Evolutionary conservation across 1,140 invertebrate species (phyloP).

Genomic region (Frieseomelitta varia): DNA sequence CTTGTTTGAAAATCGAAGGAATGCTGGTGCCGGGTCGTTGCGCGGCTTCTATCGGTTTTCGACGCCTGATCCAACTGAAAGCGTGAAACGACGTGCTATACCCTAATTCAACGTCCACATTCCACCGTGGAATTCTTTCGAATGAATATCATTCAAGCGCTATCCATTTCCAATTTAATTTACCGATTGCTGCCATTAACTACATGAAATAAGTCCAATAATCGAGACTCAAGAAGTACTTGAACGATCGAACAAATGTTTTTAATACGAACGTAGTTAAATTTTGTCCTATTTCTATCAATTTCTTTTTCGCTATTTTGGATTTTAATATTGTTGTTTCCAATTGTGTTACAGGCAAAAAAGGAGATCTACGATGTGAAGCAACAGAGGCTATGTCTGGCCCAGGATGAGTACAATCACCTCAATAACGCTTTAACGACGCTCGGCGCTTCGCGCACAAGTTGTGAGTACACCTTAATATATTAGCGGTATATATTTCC

Average conservation of each 20-base stretch:
- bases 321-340: background rate
- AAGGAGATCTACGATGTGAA: conserved; percentile 98
- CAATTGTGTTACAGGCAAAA: conserved; percentile 90
- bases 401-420: conserved; percentile 98
- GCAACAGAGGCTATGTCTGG: conserved; percentile 94
- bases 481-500: conserved; percentile 8
- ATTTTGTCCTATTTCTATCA: background rate
- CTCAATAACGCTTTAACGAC: conserved; percentile 93
- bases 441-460: conserved; percentile 91
- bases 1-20: conserved; percentile 9
- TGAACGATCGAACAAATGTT: background rate
- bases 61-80: conserved; percentile 4
- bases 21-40: background rate
- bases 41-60: background rate
- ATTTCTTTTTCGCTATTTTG: background rate
- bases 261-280: background rate
- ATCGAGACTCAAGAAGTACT: background rate
- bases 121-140: background rate
- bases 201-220: background rate
- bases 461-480: conserved; percentile 86
- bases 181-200: background rate
- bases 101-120: background rate
- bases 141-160: no score
- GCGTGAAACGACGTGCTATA: background rate
- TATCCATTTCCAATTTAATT: background rate